phyloP scores from a whole-genome alignment of 2,888 invertebrate species.

The Nowickia ferox region DNA sequence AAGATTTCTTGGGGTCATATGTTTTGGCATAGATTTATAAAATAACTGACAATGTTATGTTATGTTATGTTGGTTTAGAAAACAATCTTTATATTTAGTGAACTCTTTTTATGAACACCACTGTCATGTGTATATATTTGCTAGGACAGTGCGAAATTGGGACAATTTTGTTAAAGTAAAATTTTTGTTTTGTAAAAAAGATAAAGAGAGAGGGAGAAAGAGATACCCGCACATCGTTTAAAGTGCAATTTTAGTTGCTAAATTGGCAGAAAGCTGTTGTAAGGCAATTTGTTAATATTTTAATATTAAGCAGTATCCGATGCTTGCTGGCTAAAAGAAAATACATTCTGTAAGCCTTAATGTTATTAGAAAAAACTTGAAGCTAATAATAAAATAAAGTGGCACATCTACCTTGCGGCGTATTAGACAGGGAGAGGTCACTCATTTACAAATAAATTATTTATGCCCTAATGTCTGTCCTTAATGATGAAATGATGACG shows the following conservation, averaged over 20 bases:
- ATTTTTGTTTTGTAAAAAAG: neutral
- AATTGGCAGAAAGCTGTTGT: constrained; percentile 12
- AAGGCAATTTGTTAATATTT: neutral
- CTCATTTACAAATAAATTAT: constrained; percentile 15
- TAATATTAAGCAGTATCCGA: too few species aligned
- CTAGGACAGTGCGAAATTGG: constrained; percentile 29
- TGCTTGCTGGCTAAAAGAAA: too few species aligned
- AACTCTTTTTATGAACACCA: neutral
- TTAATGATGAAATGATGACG: constrained; percentile 26
- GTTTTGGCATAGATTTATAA: too few species aligned
- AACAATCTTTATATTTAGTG: neutral
- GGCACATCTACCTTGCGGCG: neutral
- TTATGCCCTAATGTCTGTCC: neutral
- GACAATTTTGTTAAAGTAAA: constrained; percentile 32
- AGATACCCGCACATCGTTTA: neutral
- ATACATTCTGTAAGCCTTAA: neutral
- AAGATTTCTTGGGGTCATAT: too few species aligned
- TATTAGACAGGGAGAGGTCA: neutral
- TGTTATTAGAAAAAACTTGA: neutral
- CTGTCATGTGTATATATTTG: neutral
- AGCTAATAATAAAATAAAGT: neutral
- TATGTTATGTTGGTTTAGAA: too few species aligned
- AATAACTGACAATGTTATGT: too few species aligned
- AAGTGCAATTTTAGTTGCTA: neutral
- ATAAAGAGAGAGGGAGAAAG: neutral